Base-by-base conservation (phyloP, 2,888 invertebrate species). In the Arge pagana region DNA sequence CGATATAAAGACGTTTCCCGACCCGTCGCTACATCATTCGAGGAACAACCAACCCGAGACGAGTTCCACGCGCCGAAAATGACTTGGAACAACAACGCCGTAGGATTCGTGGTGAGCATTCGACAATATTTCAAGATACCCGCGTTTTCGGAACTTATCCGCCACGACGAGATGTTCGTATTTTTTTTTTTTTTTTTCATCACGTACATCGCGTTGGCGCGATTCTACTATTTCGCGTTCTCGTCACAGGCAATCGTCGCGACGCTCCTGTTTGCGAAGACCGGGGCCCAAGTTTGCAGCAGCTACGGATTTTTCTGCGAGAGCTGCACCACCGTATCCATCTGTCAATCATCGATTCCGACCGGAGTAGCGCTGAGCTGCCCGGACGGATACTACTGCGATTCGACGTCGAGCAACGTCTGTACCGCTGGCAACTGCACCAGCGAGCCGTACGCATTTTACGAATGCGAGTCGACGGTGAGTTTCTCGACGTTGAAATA, bases 371-470 rank as follows among this genome's bases (percentile, higher is more conserved):
- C 28, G 7, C 40, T 49, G 19, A 39, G 8, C 8, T 49, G 49
- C 39, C 49, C 40, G 11, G 40, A 2, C 15, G 49, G 49, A n/a
- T 23, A 24, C 2, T 49, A 49, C 26, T 49, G 49, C 10, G 26
- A 36, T 30, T 28, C 23, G 19, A 28, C 40, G 11, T 49, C 49
- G 7, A 3, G 28, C 16, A 8, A 15, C 6, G 11, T 30, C 19
- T 49, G 49, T 28, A 28, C 28, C 13, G 37, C 49, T 5, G 26
- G 16, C 19, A 30, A 19, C 10, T 40, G 49, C 19, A 18, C 49
- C 10, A 30, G 18, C 8, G 31, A 43, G 19, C 43, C 43, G 10
- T 21, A 40, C 15, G 10, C 26, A 26, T 40, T 40, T n/a, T 40
- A 40, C 8, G 8, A 23, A 11, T 40, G 40, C 13, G 13, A 40